These are phyloP conservation scores for Pomatorhinus ruficollis DNA, from an alignment of 2,113 vertebrate species.

Conservation along the genomic window DNA sequence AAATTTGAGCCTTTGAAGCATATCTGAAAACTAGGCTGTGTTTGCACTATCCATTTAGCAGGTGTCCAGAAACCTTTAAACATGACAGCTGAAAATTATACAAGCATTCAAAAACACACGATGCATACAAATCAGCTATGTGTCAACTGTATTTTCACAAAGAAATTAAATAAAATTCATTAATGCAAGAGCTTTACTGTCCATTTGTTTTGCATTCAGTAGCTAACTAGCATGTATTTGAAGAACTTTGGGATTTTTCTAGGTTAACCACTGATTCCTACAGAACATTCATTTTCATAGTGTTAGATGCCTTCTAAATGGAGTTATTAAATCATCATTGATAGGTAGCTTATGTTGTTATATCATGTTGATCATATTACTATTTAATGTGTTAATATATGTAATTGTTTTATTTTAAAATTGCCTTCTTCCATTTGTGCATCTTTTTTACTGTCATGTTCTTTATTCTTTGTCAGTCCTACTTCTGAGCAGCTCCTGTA, in stretches of 20 bases:
- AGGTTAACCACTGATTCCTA: not conserved
- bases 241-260: not conserved
- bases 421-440: not conserved
- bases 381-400: not conserved
- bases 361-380: not conserved
- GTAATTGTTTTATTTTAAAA: not conserved
- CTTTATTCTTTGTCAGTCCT: not conserved
- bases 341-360: not conserved
- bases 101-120: not conserved
- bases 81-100: constrained; percentile 8
- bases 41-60: constrained; percentile 13
- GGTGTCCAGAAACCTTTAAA: constrained; percentile 6
- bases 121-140: not conserved
- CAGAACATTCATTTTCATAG: not conserved
- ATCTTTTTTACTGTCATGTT: not conserved
- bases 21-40: not conserved
- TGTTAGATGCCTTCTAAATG: not conserved
- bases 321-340: not conserved
- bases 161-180: not conserved
- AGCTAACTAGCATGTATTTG: not conserved
- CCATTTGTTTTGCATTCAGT: not conserved
- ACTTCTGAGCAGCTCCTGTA: not conserved
- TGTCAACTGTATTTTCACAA: constrained; percentile 2
- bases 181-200: not conserved
- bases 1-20: not conserved